phyloP scores from a whole-genome alignment of 2,888 invertebrate species.

The Andrena minutula region DNA sequence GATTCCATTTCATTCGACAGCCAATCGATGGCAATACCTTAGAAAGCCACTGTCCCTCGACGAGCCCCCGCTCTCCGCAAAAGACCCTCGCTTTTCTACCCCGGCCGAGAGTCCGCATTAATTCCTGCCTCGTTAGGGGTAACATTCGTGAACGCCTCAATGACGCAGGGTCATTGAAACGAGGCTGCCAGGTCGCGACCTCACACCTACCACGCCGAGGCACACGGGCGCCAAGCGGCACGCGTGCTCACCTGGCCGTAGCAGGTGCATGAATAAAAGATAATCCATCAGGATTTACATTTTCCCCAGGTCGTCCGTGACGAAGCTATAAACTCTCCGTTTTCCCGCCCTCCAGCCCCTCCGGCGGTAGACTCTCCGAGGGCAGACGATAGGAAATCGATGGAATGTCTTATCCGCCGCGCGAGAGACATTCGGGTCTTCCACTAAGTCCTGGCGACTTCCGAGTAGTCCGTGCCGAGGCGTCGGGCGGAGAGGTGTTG shows the following conservation, averaged over 20 bases:
- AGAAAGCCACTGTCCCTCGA: neutral
- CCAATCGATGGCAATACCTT: slow-evolving; percentile 4
- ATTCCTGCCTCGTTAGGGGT: slow-evolving; percentile 34
- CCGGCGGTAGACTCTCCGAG: neutral
- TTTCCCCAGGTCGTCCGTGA: slow-evolving; percentile 43
- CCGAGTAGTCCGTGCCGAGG: slow-evolving; percentile 7
- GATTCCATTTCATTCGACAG: slow-evolving; percentile 1
- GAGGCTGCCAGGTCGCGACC: slow-evolving; percentile 66
- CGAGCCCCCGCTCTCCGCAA: neutral
- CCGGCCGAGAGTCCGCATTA: slow-evolving; percentile 7
- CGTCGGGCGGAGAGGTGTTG: neutral
- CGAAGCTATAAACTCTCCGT: slow-evolving; percentile 29
- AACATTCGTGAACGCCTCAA: slow-evolving; percentile 37
- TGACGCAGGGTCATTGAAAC: slow-evolving; percentile 66
- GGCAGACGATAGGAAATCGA: slow-evolving; percentile 70
- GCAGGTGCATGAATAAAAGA: slow-evolving; percentile 70
- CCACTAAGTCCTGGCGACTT: slow-evolving; percentile 16
- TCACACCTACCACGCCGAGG: slow-evolving; percentile 7
- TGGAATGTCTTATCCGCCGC: slow-evolving; percentile 31
- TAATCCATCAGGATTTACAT: slow-evolving; percentile 62
- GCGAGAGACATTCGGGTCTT: slow-evolving; percentile 29
- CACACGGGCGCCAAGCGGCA: neutral
- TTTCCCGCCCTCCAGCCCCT: neutral
- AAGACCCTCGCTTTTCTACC: neutral
- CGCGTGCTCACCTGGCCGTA: slow-evolving; percentile 34